These are phyloP conservation scores for Eulemur macaco DNA, from an alignment of 2,113 vertebrate species.

Conservation along the genomic window DNA sequence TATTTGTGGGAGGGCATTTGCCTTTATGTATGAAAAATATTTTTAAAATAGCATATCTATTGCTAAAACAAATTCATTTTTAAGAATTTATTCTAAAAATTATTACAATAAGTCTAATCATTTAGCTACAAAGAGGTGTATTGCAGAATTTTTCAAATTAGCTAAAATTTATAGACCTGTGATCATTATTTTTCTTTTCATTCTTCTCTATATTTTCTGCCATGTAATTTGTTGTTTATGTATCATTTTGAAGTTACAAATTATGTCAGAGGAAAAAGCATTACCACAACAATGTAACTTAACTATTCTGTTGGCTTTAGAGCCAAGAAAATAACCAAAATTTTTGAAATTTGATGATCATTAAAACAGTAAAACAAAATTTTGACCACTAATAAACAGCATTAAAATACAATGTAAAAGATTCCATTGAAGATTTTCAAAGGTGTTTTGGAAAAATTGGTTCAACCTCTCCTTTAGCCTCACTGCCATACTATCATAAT, in stretches of 20 bases:
- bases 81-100: not conserved
- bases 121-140: not conserved
- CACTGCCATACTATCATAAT: not conserved
- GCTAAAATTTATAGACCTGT: not conserved
- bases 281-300: not conserved
- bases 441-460: not conserved
- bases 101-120: not conserved
- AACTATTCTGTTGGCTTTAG: not conserved
- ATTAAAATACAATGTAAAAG: not conserved
- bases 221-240: not conserved
- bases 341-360: not conserved
- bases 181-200: not conserved
- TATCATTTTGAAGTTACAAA: not conserved
- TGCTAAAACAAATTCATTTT: not conserved
- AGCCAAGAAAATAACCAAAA: not conserved
- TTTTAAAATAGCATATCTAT: not conserved
- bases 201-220: not conserved
- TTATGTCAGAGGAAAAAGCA: not conserved
- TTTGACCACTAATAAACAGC: not conserved
- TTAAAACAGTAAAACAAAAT: not conserved
- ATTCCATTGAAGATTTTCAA: not conserved
- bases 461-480: not conserved
- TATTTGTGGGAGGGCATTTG: not conserved
- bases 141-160: not conserved
- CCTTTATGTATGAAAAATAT: not conserved